These are phyloP conservation scores for Margaritifera margaritifera DNA, from an alignment of 2,888 invertebrate species.

Conservation along the genomic window DNA sequence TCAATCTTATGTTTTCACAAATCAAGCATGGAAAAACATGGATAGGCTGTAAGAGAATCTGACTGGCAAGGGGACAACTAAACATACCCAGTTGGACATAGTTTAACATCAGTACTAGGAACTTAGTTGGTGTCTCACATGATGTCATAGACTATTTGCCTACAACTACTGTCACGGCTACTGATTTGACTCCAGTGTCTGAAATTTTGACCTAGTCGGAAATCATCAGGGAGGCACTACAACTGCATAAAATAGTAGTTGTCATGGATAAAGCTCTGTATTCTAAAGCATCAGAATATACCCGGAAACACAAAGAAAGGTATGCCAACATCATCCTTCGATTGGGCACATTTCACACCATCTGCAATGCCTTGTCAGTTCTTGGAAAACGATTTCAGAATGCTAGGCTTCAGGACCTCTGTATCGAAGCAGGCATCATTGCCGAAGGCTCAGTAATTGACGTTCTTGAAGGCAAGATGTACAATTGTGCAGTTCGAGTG, in stretches of 20 bases:
- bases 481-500: too few species aligned
- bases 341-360: too few species aligned
- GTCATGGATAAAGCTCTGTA: slow-evolving; percentile 23
- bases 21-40: slow-evolving; percentile 28
- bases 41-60: slow-evolving; percentile 40
- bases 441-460: slow-evolving; percentile 17
- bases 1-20: too few species aligned
- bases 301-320: slow-evolving; percentile 4
- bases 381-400: slow-evolving; percentile 21
- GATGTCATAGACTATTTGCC: slow-evolving; percentile 12
- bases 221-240: not conserved
- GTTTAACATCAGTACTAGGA: too few species aligned
- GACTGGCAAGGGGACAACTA: slow-evolving; percentile 33
- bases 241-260: slow-evolving; percentile 3
- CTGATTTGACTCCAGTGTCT: slow-evolving; percentile 1
- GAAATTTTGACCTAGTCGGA: not conserved
- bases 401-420: too few species aligned
- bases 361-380: too few species aligned
- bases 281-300: slow-evolving; percentile 15
- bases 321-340: too few species aligned
- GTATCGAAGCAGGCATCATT: slow-evolving; percentile 14
- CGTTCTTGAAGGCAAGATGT: too few species aligned
- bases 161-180: slow-evolving; percentile 5
- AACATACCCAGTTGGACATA: not conserved
- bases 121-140: not conserved